Percentiles rank a stretch among this genome's conserved stretches.
Conservation (phyloP, 2,113 vertebrate species). For the Dinomys branickii region DNA sequence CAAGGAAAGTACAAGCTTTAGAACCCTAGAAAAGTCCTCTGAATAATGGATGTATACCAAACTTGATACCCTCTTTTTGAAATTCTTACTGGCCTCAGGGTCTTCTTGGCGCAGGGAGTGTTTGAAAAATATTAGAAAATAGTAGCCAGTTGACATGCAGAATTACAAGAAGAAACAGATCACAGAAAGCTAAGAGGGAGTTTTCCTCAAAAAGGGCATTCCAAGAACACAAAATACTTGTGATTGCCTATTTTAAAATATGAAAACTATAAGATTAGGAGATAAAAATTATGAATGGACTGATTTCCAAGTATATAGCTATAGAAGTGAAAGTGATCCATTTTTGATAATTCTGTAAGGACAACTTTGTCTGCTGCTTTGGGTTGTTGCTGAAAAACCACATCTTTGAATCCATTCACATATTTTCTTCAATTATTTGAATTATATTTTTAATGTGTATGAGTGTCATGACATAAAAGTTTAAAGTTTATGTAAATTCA, state of each 20-base stretch:
- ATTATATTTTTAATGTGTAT: conserved; percentile 49
- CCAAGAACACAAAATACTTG: conserved; percentile 15
- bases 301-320: conserved; percentile 39
- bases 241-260: conserved; percentile 56
- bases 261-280: conserved; percentile 40
- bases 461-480: not conserved
- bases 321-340: conserved; percentile 31
- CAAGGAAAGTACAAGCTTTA: conserved; percentile 54
- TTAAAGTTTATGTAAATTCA: conserved; percentile 36
- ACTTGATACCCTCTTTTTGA: conserved; percentile 8
- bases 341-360: conserved; percentile 46
- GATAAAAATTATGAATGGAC: conserved; percentile 36
- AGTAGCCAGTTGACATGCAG: not conserved
- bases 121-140: conserved; percentile 57
- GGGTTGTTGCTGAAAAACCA: conserved; percentile 44
- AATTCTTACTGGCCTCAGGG: not conserved
- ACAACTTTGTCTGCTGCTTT: conserved; percentile 40
- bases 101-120: conserved; percentile 42
- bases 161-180: conserved; percentile 30
- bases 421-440: conserved; percentile 55
- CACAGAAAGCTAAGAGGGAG: conserved; percentile 18
- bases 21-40: conserved; percentile 61
- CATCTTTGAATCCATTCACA: conserved; percentile 29
- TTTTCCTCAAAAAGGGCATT: conserved; percentile 67
- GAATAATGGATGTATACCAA: conserved; percentile 64